Conservation (phyloP, 2,113 vertebrate genomes). For the Haplotaxodon microlepis region DNA sequence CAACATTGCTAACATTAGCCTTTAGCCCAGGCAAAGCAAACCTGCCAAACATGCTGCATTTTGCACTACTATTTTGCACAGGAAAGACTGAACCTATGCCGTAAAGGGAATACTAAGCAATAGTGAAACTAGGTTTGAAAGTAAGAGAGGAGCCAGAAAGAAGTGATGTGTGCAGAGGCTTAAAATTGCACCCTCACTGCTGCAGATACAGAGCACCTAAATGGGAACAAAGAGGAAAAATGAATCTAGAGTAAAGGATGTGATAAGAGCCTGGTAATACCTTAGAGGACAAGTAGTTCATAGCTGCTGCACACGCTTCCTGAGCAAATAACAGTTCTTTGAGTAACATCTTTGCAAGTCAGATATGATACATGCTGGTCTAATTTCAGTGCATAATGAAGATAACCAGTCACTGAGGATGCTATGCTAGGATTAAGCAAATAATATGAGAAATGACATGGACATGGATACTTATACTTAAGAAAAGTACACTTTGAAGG, state of each 20-base stretch:
- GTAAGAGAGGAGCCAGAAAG: background rate
- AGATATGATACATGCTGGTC: background rate
- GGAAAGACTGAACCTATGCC: background rate
- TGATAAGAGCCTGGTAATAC: slow-evolving; percentile 3
- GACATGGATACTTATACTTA: background rate
- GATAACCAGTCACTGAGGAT: background rate
- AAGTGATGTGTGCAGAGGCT: background rate
- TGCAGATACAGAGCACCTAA: background rate
- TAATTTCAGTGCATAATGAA: background rate
- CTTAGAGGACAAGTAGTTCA: background rate
- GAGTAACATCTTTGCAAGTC: background rate
- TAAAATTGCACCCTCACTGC: background rate
- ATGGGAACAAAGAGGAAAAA: background rate
- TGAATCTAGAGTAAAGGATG: background rate
- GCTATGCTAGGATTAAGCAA: background rate
- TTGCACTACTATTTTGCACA: background rate
- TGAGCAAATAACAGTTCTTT: background rate
- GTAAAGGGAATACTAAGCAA: background rate
- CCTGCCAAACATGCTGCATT: background rate
- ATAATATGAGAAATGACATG: background rate
- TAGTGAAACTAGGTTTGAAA: background rate
- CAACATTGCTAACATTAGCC: background rate
- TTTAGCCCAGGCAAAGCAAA: background rate
- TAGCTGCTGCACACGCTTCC: background rate
- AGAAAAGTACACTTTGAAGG: background rate